A percentile compares a stretch with the other conserved stretches of the same genome.
phyloP scores from a whole-genome alignment of 2,888 invertebrate species.

The Kuschelorhynchus macadamiae region DNA sequence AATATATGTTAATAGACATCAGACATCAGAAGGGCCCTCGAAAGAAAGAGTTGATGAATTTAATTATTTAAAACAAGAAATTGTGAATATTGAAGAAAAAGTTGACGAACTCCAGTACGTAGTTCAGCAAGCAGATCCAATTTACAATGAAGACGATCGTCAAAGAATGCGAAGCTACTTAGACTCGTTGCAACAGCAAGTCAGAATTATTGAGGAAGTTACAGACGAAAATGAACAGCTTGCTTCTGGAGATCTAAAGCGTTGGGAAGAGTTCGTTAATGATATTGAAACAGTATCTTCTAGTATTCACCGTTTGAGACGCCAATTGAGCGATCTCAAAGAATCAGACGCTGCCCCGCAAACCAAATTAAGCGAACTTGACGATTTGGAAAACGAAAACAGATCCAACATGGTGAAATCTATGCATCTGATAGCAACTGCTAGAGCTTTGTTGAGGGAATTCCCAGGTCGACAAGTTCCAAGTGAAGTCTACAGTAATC shows the following conservation, averaged over 20 bases:
- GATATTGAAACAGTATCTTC: constrained; percentile 74
- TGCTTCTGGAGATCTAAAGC: constrained; percentile 74
- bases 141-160: constrained; percentile 68
- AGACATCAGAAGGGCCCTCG: constrained; percentile 73
- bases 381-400: constrained; percentile 79
- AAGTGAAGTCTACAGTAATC: constrained; percentile 75
- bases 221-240: constrained; percentile 74
- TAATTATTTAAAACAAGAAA: constrained; percentile 76
- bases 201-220: constrained; percentile 79
- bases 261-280: constrained; percentile 81
- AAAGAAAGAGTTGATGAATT: constrained; percentile 75
- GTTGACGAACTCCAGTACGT: constrained; percentile 76
- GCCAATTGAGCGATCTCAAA: constrained; percentile 72
- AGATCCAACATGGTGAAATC: constrained; percentile 75
- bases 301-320: constrained; percentile 70
- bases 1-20: constrained; percentile 76
- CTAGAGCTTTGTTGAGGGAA: constrained; percentile 76
- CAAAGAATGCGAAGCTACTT: constrained; percentile 73
- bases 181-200: constrained; percentile 76
- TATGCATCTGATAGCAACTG: constrained; percentile 75
- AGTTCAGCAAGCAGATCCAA: constrained; percentile 70
- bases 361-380: constrained; percentile 78
- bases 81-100: constrained; percentile 77
- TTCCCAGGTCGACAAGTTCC: constrained; percentile 82
- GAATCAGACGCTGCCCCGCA: constrained; percentile 78